These are phyloP conservation scores for Gnathonemus longibarbis DNA, from an alignment of 2,113 vertebrate genomes.

Conservation along the genomic window DNA sequence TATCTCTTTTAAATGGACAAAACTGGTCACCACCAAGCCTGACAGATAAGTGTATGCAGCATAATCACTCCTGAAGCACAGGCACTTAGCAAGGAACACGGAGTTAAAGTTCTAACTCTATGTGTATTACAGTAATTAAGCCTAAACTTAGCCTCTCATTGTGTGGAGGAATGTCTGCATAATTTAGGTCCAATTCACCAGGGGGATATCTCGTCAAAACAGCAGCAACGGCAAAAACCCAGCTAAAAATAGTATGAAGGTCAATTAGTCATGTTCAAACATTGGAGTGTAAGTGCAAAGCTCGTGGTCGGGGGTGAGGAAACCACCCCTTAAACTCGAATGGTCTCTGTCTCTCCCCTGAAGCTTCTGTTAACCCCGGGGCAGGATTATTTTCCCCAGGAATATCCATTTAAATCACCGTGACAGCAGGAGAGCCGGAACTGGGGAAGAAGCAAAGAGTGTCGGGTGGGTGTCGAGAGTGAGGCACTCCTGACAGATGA, in stretches of 20 bases:
- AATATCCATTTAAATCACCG: background rate
- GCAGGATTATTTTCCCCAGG: background rate
- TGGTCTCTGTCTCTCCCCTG: background rate
- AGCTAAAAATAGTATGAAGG: background rate
- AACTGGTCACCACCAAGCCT: background rate
- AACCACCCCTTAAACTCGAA: background rate
- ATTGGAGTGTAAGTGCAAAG: background rate
- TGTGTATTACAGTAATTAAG: background rate
- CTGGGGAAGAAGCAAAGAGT: background rate
- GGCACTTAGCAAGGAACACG: background rate
- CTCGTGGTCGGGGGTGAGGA: background rate
- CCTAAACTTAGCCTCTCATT: background rate
- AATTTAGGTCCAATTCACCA: background rate
- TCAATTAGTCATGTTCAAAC: background rate
- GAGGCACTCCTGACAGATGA: background rate
- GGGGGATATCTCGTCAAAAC: background rate
- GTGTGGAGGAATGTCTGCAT: background rate
- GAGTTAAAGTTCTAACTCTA: constrained; percentile 14
- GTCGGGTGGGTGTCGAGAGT: background rate
- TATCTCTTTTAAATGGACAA: background rate
- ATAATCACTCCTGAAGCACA: background rate
- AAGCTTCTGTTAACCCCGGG: background rate
- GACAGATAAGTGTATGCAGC: background rate
- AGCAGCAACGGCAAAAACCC: background rate
- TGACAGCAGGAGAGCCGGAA: background rate